A percentile compares a stretch with the other conserved stretches of the same genome.
Evolutionary conservation across 2,113 vertebrate species (phyloP).

Genomic region (Grus americana): DNA sequence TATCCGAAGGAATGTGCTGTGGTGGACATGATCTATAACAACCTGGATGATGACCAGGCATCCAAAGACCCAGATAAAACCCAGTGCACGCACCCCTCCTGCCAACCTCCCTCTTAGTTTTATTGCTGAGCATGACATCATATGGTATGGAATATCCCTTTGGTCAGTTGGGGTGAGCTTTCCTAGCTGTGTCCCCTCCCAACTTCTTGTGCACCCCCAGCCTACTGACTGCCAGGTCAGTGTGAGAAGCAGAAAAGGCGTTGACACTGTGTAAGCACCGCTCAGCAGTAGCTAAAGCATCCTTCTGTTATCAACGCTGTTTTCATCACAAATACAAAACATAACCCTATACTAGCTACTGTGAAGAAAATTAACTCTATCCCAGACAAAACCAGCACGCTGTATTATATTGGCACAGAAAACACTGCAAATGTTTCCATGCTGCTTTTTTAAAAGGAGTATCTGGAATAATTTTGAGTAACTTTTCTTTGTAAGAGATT

Average conservation of each 20-base stretch:
- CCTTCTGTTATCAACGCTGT: too few relatives aligned
- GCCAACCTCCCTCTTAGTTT: not conserved
- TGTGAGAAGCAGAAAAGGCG: too few relatives aligned
- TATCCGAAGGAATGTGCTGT: not conserved
- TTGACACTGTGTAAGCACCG: too few relatives aligned
- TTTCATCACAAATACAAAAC: too few relatives aligned
- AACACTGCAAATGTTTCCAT: not conserved
- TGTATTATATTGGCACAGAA: not conserved
- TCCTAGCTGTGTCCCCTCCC: too few relatives aligned
- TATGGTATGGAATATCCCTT: too few relatives aligned
- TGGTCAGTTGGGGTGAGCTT: too few relatives aligned
- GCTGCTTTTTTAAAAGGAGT: not conserved
- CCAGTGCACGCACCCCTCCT: fast-evolving
- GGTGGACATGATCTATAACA: not conserved
- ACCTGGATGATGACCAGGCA: not conserved
- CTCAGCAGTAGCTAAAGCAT: too few relatives aligned
- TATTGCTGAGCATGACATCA: not conserved
- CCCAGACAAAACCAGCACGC: not conserved
- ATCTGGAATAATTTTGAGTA: not conserved
- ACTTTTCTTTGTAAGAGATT: not conserved
- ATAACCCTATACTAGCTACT: too few relatives aligned
- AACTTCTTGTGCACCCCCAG: too few relatives aligned
- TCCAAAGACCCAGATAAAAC: not conserved
- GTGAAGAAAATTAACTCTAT: too few relatives aligned
- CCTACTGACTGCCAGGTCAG: too few relatives aligned